Percentiles rank a stretch among this genome's conserved stretches.
These are phyloP conservation scores for Gnathonemus echidnorhynchus DNA, from an alignment of 2,113 vertebrate species.

Conservation along the genomic window DNA sequence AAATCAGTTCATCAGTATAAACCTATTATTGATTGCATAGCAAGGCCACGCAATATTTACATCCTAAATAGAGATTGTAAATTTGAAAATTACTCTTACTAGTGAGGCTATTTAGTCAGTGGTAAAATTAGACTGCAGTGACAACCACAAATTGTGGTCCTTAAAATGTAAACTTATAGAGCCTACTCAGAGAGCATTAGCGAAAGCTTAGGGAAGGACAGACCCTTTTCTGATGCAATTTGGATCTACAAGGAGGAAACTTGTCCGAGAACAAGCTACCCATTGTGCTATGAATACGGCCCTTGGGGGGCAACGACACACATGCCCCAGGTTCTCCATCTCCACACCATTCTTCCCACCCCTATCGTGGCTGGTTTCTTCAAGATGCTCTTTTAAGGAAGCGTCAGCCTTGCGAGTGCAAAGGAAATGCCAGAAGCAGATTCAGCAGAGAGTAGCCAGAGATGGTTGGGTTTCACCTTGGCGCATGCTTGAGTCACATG, in stretches of 20 bases:
- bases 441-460: slow-evolving; percentile 66
- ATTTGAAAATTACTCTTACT: background rate
- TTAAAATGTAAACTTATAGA: background rate
- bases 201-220: background rate
- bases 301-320: slow-evolving; percentile 61
- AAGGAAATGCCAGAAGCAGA: slow-evolving; percentile 68
- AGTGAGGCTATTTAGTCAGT: background rate
- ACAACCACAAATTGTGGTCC: background rate
- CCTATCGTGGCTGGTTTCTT: slow-evolving; percentile 42
- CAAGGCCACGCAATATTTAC: background rate
- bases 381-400: slow-evolving; percentile 40
- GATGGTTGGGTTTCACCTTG: slow-evolving; percentile 58
- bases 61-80: background rate
- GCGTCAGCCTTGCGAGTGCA: slow-evolving; percentile 61
- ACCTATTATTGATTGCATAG: background rate
- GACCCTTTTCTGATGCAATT: background rate
- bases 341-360: background rate
- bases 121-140: background rate
- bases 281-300: slow-evolving; percentile 54
- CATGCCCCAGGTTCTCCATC: slow-evolving; percentile 51
- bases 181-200: background rate
- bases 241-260: slow-evolving; percentile 16
- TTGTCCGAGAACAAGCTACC: background rate
- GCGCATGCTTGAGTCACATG: slow-evolving; percentile 87
- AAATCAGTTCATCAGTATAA: background rate